phyloP scores from a whole-genome alignment of 2,797 vertebrate species.

The Gambelia wislizenii region DNA sequence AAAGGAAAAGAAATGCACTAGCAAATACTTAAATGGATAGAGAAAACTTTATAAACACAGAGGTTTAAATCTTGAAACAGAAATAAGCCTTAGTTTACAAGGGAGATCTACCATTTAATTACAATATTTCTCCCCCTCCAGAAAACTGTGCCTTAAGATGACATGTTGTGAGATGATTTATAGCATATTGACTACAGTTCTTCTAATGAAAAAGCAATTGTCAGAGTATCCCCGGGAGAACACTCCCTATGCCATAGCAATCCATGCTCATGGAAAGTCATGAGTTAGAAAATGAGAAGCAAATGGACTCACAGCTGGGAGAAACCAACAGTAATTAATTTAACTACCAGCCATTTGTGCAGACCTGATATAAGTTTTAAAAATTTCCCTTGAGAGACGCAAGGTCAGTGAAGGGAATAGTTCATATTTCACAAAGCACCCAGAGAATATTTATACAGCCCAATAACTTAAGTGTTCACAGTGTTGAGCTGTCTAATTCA shows the following conservation, averaged over 20 bases:
- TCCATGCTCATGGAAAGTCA: constrained; percentile 70
- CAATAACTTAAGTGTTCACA: constrained; percentile 45
- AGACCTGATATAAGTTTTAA: constrained; percentile 68
- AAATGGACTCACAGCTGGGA: constrained; percentile 83
- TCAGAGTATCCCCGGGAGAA: constrained; percentile 75
- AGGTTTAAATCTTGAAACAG: constrained; percentile 40
- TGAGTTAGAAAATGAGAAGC: constrained; percentile 80
- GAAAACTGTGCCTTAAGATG: constrained; percentile 65
- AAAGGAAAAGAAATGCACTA: constrained; percentile 42
- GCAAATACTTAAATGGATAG: constrained; percentile 3
- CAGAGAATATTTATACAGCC: constrained; percentile 64
- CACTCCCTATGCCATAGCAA: constrained; percentile 62
- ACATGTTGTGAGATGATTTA: constrained; percentile 76
- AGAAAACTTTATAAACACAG: not conserved
- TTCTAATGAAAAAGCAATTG: constrained; percentile 81
- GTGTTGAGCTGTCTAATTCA: constrained; percentile 41
- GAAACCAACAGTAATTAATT: constrained; percentile 81
- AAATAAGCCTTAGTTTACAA: constrained; percentile 56
- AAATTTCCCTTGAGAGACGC: constrained; percentile 76
- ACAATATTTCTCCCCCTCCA: constrained; percentile 13
- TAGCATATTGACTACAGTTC: constrained; percentile 69
- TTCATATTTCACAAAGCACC: constrained; percentile 63
- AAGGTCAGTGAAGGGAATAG: constrained; percentile 75
- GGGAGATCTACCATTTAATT: constrained; percentile 56
- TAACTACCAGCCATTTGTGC: constrained; percentile 74